A percentile compares a stretch with the other conserved stretches of the same genome.
These are phyloP conservation scores for Bombus polaris DNA, from an alignment of 1,140 invertebrate genomes.

Conservation along the genomic window DNA sequence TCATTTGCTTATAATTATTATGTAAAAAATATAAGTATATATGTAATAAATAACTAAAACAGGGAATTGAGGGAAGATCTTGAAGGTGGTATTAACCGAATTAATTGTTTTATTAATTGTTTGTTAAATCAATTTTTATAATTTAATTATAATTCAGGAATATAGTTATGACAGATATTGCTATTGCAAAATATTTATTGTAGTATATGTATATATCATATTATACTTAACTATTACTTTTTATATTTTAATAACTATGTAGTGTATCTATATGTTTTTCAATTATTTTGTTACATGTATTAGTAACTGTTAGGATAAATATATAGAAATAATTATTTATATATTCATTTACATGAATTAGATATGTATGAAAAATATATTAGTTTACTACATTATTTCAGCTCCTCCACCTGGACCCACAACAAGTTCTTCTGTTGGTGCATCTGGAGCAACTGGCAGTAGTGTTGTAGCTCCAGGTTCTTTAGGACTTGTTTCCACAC, in stretches of 20 bases:
- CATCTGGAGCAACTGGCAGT: slow-evolving; percentile 78
- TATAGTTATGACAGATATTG: neutral
- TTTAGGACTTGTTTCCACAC: slow-evolving; percentile 79
- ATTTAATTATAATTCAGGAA: neutral
- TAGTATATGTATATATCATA: neutral
- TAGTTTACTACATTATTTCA: slow-evolving; percentile 44
- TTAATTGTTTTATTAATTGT: neutral
- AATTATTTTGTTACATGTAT: no score
- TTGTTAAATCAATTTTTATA: neutral
- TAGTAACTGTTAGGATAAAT: no score
- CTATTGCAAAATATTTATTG: neutral
- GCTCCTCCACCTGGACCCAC: slow-evolving; percentile 81
- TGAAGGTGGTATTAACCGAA: neutral
- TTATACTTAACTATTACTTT: neutral
- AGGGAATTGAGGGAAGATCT: no score
- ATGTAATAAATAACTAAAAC: neutral
- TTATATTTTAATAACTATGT: neutral
- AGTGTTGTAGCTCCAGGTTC: slow-evolving; percentile 79
- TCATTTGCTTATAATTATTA: neutral
- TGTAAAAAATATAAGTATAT: neutral
- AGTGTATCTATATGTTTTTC: neutral
- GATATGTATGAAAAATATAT: neutral
- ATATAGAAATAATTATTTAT: no score
- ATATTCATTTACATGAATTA: no score
- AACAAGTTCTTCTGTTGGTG: slow-evolving; percentile 81